phyloP scores from a whole-genome alignment of 2,888 invertebrate genomes.

The Cynaeus angustus region DNA sequence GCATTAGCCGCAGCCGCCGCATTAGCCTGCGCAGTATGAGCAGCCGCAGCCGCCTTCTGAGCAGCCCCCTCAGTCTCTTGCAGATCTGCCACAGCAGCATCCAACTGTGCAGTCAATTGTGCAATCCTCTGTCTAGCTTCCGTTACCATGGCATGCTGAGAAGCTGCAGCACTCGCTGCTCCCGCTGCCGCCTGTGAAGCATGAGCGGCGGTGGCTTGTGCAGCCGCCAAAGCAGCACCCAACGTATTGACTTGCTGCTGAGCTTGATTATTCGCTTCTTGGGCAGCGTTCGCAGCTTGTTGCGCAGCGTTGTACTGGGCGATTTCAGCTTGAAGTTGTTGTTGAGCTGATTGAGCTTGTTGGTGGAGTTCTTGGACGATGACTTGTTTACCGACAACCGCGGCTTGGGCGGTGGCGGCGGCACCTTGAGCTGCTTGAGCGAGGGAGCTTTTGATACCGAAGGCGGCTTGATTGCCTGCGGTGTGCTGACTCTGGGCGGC shows the following conservation, averaged over 20 bases:
- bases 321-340: slow-evolving; percentile 74
- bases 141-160: slow-evolving; percentile 83
- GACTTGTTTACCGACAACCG: slow-evolving; percentile 76
- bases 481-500: slow-evolving; percentile 80
- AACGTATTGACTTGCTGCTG: slow-evolving; percentile 78
- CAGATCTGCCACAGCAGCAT: slow-evolving; percentile 79
- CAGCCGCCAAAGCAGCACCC: slow-evolving; percentile 79
- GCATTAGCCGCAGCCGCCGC: slow-evolving; percentile 79
- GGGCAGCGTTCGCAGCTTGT: slow-evolving; percentile 79
- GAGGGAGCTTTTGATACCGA: slow-evolving; percentile 81
- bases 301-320: slow-evolving; percentile 75
- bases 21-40: slow-evolving; percentile 81
- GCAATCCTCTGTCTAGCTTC: slow-evolving; percentile 79
- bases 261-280: slow-evolving; percentile 81
- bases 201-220: slow-evolving; percentile 81
- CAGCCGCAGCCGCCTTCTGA: slow-evolving; percentile 77
- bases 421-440: slow-evolving; percentile 81
- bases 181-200: slow-evolving; percentile 80
- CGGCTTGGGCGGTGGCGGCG: slow-evolving; percentile 77
- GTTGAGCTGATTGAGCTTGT: slow-evolving; percentile 79
- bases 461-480: slow-evolving; percentile 83
- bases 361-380: slow-evolving; percentile 72
- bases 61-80: slow-evolving; percentile 81
- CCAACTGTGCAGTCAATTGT: slow-evolving; percentile 79
- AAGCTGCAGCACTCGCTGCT: slow-evolving; percentile 80